phyloP scores from a whole-genome alignment of 2,888 invertebrate genomes.

The Epirrhoe tristata region DNA sequence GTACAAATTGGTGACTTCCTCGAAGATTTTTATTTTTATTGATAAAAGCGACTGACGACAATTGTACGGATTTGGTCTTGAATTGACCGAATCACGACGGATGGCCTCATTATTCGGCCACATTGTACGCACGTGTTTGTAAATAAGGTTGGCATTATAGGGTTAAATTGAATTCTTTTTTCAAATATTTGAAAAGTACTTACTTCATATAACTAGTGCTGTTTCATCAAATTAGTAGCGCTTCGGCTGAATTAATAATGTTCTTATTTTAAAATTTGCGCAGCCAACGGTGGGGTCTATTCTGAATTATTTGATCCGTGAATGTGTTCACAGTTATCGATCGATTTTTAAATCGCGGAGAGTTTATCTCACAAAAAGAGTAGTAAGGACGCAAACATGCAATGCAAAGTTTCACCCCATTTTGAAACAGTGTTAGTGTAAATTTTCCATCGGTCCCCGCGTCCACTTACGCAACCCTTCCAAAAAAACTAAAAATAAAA shows the following conservation, averaged over 20 bases:
- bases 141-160: slow-evolving; percentile 12
- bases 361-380: slow-evolving; percentile 41
- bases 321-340: slow-evolving; percentile 26
- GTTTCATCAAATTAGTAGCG: neutral
- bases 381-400: slow-evolving; percentile 55
- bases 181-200: slow-evolving; percentile 11
- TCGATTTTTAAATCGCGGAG: slow-evolving; percentile 20
- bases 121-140: slow-evolving; percentile 29
- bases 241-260: neutral
- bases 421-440: slow-evolving; percentile 75
- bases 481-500: slow-evolving; percentile 73
- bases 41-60: slow-evolving; percentile 78
- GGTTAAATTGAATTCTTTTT: slow-evolving; percentile 17
- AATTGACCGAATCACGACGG: slow-evolving; percentile 68
- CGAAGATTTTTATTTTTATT: slow-evolving; percentile 82
- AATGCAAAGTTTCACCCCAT: slow-evolving; percentile 68
- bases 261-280: neutral
- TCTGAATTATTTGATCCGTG: neutral
- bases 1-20: slow-evolving; percentile 81
- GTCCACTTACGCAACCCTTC: slow-evolving; percentile 80
- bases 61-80: slow-evolving; percentile 78
- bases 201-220: no score
- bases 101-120: slow-evolving; percentile 49
- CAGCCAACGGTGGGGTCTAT: neutral
- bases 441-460: slow-evolving; percentile 74